A percentile compares a stretch with the other conserved stretches of the same genome.
phyloP scores from a whole-genome alignment of 2,888 invertebrate species.

The Yponomeuta sedellus region DNA sequence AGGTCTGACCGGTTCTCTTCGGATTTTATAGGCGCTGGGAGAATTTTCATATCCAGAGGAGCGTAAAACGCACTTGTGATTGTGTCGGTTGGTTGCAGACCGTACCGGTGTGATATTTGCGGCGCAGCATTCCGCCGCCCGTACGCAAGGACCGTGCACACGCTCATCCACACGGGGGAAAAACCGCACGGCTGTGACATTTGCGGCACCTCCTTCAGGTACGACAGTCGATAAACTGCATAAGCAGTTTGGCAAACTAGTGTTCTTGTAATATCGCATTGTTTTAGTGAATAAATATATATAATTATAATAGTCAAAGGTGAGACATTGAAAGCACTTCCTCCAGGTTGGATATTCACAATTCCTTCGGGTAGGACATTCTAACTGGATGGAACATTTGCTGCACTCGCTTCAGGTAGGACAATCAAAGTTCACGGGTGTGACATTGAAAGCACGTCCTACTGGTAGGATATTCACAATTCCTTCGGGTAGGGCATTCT shows the following conservation, averaged over 20 bases:
- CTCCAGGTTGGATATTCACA: slow-evolving; percentile 45
- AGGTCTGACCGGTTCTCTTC: slow-evolving; percentile 33
- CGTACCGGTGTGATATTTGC: slow-evolving; percentile 66
- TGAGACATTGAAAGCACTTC: slow-evolving; percentile 67
- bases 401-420: too few species aligned
- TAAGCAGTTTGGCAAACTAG: too few species aligned
- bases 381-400: too few species aligned
- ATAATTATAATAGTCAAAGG: too few species aligned
- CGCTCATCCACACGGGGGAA: slow-evolving; percentile 67
- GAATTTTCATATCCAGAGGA: slow-evolving; percentile 9
- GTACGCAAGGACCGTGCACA: slow-evolving; percentile 66
- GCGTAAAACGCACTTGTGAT: slow-evolving; percentile 19
- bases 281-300: too few species aligned
- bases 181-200: slow-evolving; percentile 67
- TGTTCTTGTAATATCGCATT: too few species aligned
- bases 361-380: too few species aligned
- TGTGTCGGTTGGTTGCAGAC: slow-evolving; percentile 34
- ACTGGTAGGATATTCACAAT: too few species aligned
- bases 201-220: slow-evolving; percentile 71
- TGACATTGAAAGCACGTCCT: too few species aligned
- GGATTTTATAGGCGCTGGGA: slow-evolving; percentile 30
- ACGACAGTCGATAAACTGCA: too few species aligned
- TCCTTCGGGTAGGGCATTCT: too few species aligned
- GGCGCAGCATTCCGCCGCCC: slow-evolving; percentile 67
- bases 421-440: too few species aligned